Evolutionary conservation across 2,888 invertebrate genomes (phyloP).

Genomic region (Troilus luridus): DNA sequence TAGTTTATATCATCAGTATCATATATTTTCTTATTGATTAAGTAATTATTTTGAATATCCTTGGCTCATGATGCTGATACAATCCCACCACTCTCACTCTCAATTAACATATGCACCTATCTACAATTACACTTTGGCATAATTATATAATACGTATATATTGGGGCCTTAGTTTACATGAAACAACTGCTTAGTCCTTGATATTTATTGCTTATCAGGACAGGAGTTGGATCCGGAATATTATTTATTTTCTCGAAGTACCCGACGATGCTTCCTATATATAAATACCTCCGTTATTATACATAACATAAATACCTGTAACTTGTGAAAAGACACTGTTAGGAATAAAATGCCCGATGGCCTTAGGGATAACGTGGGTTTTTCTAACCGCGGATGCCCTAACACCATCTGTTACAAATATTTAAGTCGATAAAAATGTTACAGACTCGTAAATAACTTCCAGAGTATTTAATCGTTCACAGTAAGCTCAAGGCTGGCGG

Average conservation of each 20-base stretch:
- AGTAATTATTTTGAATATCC: too few species aligned
- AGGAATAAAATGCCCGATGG: conserved; percentile 16
- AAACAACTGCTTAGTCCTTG: background rate
- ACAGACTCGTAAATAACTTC: conserved; percentile 23
- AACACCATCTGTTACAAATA: background rate
- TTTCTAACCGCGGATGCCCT: conserved; percentile 30
- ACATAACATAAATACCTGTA: background rate
- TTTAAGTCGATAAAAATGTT: conserved; percentile 35
- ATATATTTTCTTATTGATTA: too few species aligned
- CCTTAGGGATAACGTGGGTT: conserved; percentile 43
- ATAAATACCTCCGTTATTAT: background rate
- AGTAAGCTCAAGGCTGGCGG: background rate
- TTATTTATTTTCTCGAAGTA: conserved; percentile 34
- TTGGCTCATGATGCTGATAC: too few species aligned
- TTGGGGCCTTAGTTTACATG: background rate
- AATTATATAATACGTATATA: background rate
- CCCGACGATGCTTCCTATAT: background rate
- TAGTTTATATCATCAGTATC: too few species aligned
- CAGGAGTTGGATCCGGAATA: conserved; percentile 28
- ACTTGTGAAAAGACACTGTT: conserved; percentile 4
- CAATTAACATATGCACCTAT: too few species aligned
- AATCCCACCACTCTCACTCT: too few species aligned
- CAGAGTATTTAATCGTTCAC: background rate
- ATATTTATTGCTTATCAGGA: background rate
- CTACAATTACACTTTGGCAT: background rate